phyloP scores from a whole-genome alignment of 2,113 vertebrate genomes.

The Sitta europaea region DNA sequence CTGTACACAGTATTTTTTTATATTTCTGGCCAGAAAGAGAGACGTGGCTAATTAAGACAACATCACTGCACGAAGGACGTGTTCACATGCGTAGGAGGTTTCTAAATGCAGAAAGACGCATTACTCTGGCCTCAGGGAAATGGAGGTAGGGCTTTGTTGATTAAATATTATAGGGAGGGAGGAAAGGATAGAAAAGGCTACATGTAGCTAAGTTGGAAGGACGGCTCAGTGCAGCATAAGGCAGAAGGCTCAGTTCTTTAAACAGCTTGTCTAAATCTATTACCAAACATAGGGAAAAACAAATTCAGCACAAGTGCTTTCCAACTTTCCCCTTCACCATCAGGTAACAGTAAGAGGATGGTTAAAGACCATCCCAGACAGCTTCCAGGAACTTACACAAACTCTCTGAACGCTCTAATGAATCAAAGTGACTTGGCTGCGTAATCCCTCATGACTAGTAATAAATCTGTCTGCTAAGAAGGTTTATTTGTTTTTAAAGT shows the following conservation, averaged over 20 bases:
- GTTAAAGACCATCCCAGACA: constrained; percentile 7
- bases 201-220: background rate
- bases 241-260: constrained; percentile 42
- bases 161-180: constrained; percentile 14
- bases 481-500: constrained; percentile 18
- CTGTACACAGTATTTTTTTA: background rate
- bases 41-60: constrained; percentile 22
- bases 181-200: constrained; percentile 3
- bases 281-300: constrained; percentile 35
- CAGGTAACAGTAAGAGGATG: background rate
- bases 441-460: background rate
- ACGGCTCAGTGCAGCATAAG: background rate
- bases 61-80: background rate
- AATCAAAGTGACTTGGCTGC: constrained; percentile 2
- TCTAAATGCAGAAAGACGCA: constrained; percentile 57
- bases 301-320: constrained; percentile 27
- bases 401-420: background rate
- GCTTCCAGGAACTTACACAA: constrained; percentile 24
- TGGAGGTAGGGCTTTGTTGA: constrained; percentile 41
- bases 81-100: constrained; percentile 29
- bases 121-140: constrained; percentile 35
- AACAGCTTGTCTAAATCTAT: constrained; percentile 49
- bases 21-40: background rate
- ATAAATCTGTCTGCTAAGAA: constrained; percentile 22
- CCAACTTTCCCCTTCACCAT: constrained; percentile 21